Percentiles rank a stretch among this genome's conserved stretches.
These are phyloP conservation scores for Anguilla marmorata DNA, from an alignment of 2,797 vertebrate genomes.

Conservation along the genomic window DNA sequence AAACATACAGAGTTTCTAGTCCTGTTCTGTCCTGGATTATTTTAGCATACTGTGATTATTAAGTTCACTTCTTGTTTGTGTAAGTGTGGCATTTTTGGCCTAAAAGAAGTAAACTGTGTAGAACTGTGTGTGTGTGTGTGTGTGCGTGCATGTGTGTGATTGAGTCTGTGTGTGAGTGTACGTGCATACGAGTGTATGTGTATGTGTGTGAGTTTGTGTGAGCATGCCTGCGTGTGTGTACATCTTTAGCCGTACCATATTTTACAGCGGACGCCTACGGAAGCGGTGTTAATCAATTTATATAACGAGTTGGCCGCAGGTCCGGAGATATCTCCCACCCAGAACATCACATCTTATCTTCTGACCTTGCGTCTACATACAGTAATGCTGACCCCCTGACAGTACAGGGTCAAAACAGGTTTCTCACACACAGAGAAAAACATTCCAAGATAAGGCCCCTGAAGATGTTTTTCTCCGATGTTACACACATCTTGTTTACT, in stretches of 20 bases:
- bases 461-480: background rate
- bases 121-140: background rate
- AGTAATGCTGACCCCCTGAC: background rate
- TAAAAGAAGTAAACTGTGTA: background rate
- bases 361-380: background rate
- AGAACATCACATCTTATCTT: background rate
- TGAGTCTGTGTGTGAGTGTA: background rate
- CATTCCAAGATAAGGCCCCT: background rate
- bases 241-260: background rate
- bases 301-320: background rate
- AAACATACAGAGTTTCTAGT: background rate
- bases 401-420: background rate
- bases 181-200: no score
- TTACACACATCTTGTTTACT: background rate
- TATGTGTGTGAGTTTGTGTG: background rate
- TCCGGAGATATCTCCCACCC: background rate
- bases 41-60: background rate
- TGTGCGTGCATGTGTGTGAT: background rate
- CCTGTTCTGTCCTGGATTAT: background rate
- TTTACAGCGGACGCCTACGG: background rate
- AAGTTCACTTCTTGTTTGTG: background rate
- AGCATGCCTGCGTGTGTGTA: background rate
- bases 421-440: background rate
- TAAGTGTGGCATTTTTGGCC: background rate
- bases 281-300: background rate